A percentile compares a stretch with the other conserved stretches of the same genome.
phyloP scores from a whole-genome alignment of 2,797 vertebrate genomes.

The Rhinophrynus dorsalis region DNA sequence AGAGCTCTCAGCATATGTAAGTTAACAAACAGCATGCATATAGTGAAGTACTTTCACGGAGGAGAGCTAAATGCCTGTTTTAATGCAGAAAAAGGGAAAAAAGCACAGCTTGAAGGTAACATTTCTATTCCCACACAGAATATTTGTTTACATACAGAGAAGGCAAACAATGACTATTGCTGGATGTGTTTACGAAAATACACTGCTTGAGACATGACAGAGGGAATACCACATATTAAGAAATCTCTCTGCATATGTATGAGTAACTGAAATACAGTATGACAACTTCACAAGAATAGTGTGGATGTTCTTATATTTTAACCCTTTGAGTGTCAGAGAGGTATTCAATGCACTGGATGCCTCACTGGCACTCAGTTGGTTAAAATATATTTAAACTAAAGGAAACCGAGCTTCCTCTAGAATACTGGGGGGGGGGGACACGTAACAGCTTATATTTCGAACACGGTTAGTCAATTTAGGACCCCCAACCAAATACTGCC shows the following conservation, averaged over 20 bases:
- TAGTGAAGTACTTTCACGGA: not conserved
- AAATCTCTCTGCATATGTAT: not conserved
- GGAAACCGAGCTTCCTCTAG: too few relatives aligned
- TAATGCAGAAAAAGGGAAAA: not conserved
- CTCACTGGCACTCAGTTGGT: too few relatives aligned
- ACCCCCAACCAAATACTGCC: too few relatives aligned
- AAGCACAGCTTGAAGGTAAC: slow-evolving; percentile 17
- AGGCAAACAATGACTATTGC: slow-evolving; percentile 7
- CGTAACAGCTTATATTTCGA: too few relatives aligned
- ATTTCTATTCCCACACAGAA: not conserved
- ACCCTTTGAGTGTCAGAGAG: too few relatives aligned
- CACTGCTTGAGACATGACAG: not conserved
- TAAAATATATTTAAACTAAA: too few relatives aligned
- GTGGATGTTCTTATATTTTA: too few relatives aligned
- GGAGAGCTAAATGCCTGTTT: not conserved
- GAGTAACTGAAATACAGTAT: not conserved
- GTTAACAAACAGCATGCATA: not conserved
- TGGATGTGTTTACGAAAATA: slow-evolving; percentile 15
- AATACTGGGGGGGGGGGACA: too few relatives aligned
- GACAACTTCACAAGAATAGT: too few relatives aligned
- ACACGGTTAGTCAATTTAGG: too few relatives aligned
- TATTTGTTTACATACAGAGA: slow-evolving; percentile 25
- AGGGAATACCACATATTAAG: slow-evolving; percentile 17
- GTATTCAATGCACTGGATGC: too few relatives aligned
- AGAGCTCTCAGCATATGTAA: not conserved